phyloP scores from a whole-genome alignment of 1,140 invertebrate species.

The Dryas iulia region DNA sequence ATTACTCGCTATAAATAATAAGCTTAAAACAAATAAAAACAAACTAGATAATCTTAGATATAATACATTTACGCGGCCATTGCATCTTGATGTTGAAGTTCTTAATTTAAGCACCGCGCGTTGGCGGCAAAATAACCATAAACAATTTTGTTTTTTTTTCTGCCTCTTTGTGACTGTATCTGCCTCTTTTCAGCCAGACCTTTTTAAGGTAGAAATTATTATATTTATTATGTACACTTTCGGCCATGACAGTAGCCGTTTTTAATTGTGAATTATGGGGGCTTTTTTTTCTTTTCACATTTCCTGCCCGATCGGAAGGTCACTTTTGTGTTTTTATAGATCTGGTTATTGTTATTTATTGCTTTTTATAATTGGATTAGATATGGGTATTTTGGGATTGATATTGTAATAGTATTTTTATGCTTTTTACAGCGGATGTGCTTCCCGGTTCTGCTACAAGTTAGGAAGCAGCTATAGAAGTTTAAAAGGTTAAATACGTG shows the following conservation, averaged over 20 bases:
- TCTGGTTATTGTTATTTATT: conserved; percentile 53
- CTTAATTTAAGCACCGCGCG: conserved; percentile 66
- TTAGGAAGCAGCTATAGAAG: conserved; percentile 9
- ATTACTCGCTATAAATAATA: not conserved
- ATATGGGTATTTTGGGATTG: conserved; percentile 50
- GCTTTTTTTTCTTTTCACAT: conserved; percentile 42
- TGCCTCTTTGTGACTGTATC: conserved; percentile 68
- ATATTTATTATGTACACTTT: conserved; percentile 78
- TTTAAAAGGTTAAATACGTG: too few relatives aligned
- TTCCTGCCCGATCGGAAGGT: conserved; percentile 69
- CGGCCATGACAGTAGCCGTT: conserved; percentile 75
- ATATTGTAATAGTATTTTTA: conserved; percentile 50
- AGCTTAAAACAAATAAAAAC: conserved; percentile 1
- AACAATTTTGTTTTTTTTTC: conserved; percentile 67
- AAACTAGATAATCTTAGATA: conserved; percentile 1
- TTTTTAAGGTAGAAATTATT: conserved; percentile 79
- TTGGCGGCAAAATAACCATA: conserved; percentile 75
- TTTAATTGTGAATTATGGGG: conserved; percentile 79
- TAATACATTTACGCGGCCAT: conserved; percentile 30
- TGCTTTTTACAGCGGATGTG: conserved; percentile 54
- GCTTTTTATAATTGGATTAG: conserved; percentile 62
- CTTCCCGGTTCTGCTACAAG: conserved; percentile 29
- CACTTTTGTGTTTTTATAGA: conserved; percentile 67
- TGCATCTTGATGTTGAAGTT: conserved; percentile 49
- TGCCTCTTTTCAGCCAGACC: conserved; percentile 72